A percentile compares a stretch with the other conserved stretches of the same genome.
These are phyloP conservation scores for Lepisosteus oculatus DNA, from an alignment of 2,113 vertebrate species.

Conservation along the genomic window DNA sequence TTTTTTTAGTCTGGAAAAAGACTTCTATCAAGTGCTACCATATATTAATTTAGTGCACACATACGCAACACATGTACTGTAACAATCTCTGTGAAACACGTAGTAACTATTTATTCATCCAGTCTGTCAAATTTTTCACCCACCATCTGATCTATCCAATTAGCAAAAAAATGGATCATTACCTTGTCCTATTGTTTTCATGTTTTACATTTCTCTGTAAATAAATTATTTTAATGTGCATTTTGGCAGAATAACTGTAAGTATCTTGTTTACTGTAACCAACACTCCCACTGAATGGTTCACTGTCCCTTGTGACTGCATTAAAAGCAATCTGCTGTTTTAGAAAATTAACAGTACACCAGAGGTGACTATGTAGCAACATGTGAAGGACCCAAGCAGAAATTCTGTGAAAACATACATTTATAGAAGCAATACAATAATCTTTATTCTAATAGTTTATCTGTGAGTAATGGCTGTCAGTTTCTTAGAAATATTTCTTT, in stretches of 20 bases:
- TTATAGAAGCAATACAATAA: no score
- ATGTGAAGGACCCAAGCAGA: no score
- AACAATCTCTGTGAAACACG: no score
- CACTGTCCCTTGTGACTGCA: slow-evolving; percentile 18
- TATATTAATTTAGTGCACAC: no score
- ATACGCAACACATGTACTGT: no score
- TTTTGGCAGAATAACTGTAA: slow-evolving; percentile 6
- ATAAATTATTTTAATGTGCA: neutral
- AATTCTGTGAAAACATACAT: no score
- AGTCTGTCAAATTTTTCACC: neutral
- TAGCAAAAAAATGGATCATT: slow-evolving; percentile 14
- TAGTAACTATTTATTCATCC: neutral
- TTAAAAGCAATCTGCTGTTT: slow-evolving; percentile 28
- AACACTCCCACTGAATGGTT: slow-evolving; percentile 1
- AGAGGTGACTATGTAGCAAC: slow-evolving; percentile 16
- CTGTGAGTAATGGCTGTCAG: no score
- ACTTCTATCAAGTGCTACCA: no score
- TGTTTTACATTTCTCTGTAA: slow-evolving; percentile 4
- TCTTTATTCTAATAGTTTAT: no score
- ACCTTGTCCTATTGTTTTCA: neutral
- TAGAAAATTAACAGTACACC: slow-evolving; percentile 22
- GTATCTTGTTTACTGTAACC: neutral
- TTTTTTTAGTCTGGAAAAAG: no score
- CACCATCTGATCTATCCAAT: neutral
- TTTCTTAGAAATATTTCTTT: no score